Conservation (phyloP, 2,113 vertebrate genomes). For the Arenaria interpres region DNA sequence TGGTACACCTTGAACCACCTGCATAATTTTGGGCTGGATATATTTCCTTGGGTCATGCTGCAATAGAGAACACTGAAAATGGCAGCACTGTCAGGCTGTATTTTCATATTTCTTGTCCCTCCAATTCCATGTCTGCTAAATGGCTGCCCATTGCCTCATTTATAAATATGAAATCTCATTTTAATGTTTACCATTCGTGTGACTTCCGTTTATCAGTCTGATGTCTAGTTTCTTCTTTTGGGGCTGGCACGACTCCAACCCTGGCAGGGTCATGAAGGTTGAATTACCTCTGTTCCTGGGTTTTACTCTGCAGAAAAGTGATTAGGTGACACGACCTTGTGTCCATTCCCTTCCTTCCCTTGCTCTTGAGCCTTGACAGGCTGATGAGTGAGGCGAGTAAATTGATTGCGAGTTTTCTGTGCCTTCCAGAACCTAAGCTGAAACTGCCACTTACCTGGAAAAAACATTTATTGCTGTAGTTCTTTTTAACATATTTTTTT, state of each 20-base stretch:
- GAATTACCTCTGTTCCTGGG: background rate
- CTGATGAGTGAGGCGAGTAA: background rate
- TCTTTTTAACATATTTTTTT: background rate
- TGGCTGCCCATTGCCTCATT: background rate
- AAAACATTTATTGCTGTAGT: background rate
- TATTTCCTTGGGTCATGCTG: background rate
- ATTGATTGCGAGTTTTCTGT: background rate
- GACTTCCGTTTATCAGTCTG: background rate
- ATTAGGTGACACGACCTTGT: background rate
- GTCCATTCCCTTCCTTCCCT: background rate
- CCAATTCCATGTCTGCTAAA: background rate
- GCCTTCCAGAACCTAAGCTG: background rate
- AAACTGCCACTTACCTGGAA: background rate
- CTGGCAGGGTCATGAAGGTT: background rate
- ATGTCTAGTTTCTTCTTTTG: background rate
- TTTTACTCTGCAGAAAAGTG: background rate
- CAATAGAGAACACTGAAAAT: background rate
- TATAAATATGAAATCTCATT: background rate
- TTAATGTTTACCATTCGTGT: background rate
- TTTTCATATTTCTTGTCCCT: background rate
- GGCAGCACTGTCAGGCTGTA: background rate
- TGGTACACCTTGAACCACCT: background rate
- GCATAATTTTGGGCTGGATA: background rate
- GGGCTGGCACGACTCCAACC: background rate
- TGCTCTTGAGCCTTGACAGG: background rate